Base-by-base conservation (phyloP, 2,888 invertebrate species). In the Eupithecia pulchellata region DNA sequence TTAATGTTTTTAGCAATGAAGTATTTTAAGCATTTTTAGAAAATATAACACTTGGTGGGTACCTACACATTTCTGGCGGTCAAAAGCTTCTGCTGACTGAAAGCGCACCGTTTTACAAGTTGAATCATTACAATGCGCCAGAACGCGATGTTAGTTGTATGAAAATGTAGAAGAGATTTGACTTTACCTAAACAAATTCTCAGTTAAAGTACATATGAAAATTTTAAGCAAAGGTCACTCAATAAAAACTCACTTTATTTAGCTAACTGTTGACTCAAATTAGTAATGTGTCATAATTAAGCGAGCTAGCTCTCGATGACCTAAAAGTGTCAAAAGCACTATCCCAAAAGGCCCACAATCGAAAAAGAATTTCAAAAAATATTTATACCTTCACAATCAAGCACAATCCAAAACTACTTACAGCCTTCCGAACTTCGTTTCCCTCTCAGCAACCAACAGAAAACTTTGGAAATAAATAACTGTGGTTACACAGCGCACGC, bases 381-480 rank as follows among this genome's bases (percentile, higher is more conserved):
- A n/a, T n/a, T n/a, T 25, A 52, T 52, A 52, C 52, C 25, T 52
- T 52, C 52, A 52, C 52, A 52, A 66, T 62, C 32, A 64, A 58
- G 34, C 47, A 17, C 66, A 67, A 67, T 65, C 61, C 62, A 60
- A 69, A 74, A 71, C 71, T 63, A 73, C 66, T 73, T 62, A 65
- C 62, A 39, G n/a, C 30, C 27, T 17, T 25, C 42, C 67, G 66
- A 69, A 69, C 69, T 69, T 72, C 25, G 55, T 70, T 65, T 68
- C 36, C 68, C 66, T 71, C 68, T 52, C 64, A 63, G 63, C 66
- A 70, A 68, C 55, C 72, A 70, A 68, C 66, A 34, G 32, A 67
- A 75, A 82, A 80, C 75, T 82, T 82, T 71, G 72, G 77, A 79
- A 78, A 82, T 84, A 84, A 84, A 82, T 82, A 82, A 80, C 81